These are phyloP conservation scores for Plectus sambesii DNA, from an alignment of 1,140 invertebrate genomes.

Conservation along the genomic window DNA sequence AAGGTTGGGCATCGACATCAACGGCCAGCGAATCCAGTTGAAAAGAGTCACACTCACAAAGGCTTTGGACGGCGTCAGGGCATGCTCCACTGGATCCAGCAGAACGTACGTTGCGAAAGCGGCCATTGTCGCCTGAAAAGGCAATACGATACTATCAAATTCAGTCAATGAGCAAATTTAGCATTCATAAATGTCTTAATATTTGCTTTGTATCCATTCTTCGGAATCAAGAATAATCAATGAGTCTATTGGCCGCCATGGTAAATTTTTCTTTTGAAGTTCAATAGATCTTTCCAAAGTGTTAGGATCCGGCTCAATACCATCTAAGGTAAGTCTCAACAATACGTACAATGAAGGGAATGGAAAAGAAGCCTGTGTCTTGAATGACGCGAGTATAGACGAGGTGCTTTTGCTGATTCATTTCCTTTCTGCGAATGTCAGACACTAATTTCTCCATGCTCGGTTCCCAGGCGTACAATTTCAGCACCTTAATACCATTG, in stretches of 20 bases:
- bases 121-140: conserved; percentile 23
- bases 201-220: too few relatives aligned
- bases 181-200: too few relatives aligned
- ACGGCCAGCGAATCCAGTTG: conserved; percentile 52
- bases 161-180: not conserved
- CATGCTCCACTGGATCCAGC: conserved; percentile 42
- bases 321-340: too few relatives aligned
- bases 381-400: conserved; percentile 25
- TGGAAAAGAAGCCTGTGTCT: conserved; percentile 23
- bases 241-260: too few relatives aligned
- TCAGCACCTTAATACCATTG: conserved; percentile 61
- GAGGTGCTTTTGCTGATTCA: conserved; percentile 19
- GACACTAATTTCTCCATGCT: conserved; percentile 56
- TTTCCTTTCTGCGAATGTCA: conserved; percentile 32
- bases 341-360: conserved; percentile 27
- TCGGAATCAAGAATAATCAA: too few relatives aligned
- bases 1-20: too few relatives aligned
- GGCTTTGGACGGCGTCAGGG: conserved; percentile 54
- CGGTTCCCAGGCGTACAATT: conserved; percentile 81
- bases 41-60: conserved; percentile 58
- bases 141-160: conserved; percentile 48
- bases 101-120: conserved; percentile 47
- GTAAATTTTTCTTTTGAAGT: too few relatives aligned
- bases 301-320: too few relatives aligned
- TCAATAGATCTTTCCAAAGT: too few relatives aligned